Conservation (phyloP, 2,888 invertebrate genomes). For the Heliconius charithonia region DNA sequence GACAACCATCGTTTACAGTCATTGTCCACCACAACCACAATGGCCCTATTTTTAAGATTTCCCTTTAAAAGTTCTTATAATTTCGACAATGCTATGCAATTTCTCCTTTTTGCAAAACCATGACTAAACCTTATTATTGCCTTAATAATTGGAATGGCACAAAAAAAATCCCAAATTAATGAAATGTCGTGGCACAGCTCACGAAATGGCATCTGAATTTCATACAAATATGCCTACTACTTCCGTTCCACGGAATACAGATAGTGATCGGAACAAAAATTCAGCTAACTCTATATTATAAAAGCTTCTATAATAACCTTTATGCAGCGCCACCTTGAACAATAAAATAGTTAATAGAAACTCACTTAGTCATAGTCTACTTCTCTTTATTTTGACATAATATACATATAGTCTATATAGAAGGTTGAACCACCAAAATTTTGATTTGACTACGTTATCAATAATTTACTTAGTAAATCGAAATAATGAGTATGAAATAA, state of each 20-base stretch:
- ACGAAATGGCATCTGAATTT: constrained; percentile 45
- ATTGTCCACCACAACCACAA: background rate
- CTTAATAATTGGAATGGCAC: constrained; percentile 28
- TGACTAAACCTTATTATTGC: constrained; percentile 36
- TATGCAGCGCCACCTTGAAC: background rate
- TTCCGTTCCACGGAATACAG: constrained; percentile 46
- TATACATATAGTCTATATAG: too few relatives aligned
- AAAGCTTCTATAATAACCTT: constrained; percentile 39
- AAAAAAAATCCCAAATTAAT: constrained; percentile 41
- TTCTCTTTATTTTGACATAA: too few relatives aligned
- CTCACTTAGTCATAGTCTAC: background rate
- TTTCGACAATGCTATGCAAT: background rate
- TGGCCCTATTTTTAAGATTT: background rate
- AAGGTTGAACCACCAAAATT: too few relatives aligned
- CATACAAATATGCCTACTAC: constrained; percentile 45
- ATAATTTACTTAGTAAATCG: background rate
- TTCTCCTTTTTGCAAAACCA: constrained; percentile 15
- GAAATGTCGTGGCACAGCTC: constrained; percentile 32
- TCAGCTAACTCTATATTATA: constrained; percentile 33
- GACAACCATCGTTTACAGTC: background rate
- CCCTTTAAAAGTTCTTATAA: background rate
- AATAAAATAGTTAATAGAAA: background rate
- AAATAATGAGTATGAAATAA: too few relatives aligned
- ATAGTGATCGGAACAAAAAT: constrained; percentile 45
- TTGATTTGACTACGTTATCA: background rate